Evolutionary conservation across 1,140 invertebrate genomes (phyloP).

Genomic region (Agrilus planipennis): DNA sequence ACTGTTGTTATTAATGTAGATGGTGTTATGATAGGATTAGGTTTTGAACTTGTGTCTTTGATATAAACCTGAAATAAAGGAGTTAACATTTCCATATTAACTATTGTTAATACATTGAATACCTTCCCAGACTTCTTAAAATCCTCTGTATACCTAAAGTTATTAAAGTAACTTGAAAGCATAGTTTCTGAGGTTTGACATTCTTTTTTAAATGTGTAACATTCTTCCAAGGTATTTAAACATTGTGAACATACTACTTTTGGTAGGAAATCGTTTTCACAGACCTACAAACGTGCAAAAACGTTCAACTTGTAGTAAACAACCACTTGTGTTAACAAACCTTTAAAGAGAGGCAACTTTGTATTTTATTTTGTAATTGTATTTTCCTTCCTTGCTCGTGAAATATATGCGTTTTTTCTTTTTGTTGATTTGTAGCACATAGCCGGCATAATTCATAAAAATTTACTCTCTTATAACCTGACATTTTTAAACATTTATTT

Average conservation of each 20-base stretch:
- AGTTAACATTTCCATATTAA: constrained; percentile 2
- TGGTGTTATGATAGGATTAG: constrained; percentile 21
- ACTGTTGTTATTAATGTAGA: constrained; percentile 31
- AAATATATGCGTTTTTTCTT: constrained; percentile 52
- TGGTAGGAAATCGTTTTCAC: constrained; percentile 54
- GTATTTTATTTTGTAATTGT: constrained; percentile 50
- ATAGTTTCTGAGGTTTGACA: constrained; percentile 54
- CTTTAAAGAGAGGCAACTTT: constrained; percentile 48
- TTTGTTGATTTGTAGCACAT: constrained; percentile 50
- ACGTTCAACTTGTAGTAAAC: constrained; percentile 9
- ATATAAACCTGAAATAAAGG: constrained; percentile 36
- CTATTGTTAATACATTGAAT: background rate
- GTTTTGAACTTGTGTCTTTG: constrained; percentile 39
- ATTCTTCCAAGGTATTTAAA: constrained; percentile 47
- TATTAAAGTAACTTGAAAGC: constrained; percentile 52
- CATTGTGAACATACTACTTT: constrained; percentile 58
- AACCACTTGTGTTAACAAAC: constrained; percentile 35
- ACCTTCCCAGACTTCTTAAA: constrained; percentile 52
- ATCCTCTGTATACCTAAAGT: constrained; percentile 46
- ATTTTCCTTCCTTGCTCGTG: constrained; percentile 49
- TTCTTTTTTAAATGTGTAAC: constrained; percentile 48
- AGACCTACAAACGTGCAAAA: constrained; percentile 36
- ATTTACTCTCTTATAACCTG: constrained; percentile 52
- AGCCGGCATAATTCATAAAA: constrained; percentile 58
- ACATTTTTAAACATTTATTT: too few relatives aligned